A percentile compares a stretch with the other conserved stretches of the same genome.
Conservation (phyloP, 2,113 vertebrate genomes). For the Lucifuga dentata region DNA sequence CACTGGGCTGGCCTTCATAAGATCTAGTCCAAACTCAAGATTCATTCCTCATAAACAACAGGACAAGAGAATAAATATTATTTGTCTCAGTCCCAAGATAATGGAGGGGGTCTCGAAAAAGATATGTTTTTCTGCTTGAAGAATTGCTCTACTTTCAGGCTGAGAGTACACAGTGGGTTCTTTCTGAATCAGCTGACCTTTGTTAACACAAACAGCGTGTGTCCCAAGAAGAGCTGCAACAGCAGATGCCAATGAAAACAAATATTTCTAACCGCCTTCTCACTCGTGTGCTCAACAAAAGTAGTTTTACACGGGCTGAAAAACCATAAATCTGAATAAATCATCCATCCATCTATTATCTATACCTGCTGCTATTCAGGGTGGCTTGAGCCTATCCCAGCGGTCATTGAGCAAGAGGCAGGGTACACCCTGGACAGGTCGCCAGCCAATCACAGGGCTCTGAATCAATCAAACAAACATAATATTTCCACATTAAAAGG, state of each 20-base stretch:
- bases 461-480: background rate
- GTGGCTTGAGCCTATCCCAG: no score
- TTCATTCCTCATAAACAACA: constrained; percentile 46
- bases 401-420: no score
- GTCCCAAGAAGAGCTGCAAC: constrained; percentile 7
- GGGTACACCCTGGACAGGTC: no score
- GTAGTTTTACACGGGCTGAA: background rate
- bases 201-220: constrained; percentile 34
- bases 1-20: constrained; percentile 31
- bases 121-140: background rate
- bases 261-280: background rate
- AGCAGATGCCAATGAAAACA: constrained; percentile 11
- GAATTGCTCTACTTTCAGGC: constrained; percentile 17
- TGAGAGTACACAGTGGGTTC: constrained; percentile 2
- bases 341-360: no score
- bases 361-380: no score
- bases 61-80: constrained; percentile 52
- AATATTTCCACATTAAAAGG: background rate
- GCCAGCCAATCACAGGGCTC: no score
- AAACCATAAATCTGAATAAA: background rate
- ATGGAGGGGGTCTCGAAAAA: background rate
- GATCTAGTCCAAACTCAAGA: constrained; percentile 40
- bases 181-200: constrained; percentile 29
- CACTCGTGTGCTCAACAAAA: constrained; percentile 4
- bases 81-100: constrained; percentile 19